A percentile compares a stretch with the other conserved stretches of the same genome.
Evolutionary conservation across 2,888 invertebrate species (phyloP).

Genomic region (Zaprionus lineosus): DNA sequence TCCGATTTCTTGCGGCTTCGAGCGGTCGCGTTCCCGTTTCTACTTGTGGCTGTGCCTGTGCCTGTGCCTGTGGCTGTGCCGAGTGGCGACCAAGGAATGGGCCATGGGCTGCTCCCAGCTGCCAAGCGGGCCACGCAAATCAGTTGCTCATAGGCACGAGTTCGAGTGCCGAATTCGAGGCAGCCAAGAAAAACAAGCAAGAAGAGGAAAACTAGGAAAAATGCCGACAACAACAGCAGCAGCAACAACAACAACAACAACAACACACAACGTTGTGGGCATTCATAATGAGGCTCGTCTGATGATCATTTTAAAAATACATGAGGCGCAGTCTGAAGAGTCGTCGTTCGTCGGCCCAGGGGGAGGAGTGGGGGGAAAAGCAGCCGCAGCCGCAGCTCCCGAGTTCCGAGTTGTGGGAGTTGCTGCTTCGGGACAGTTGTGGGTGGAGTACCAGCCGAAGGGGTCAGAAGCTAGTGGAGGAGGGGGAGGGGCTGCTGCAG

Average conservation of each 20-base stretch:
- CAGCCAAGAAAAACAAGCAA: neutral
- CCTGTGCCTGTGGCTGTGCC: slow-evolving; percentile 47
- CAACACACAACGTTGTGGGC: slow-evolving; percentile 24
- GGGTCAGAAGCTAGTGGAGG: neutral
- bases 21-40: slow-evolving; percentile 61
- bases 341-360: too few relatives aligned
- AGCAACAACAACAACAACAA: slow-evolving; percentile 7
- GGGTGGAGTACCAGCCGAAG: neutral
- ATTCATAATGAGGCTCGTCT: slow-evolving; percentile 60
- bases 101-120: slow-evolving; percentile 60
- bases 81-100: slow-evolving; percentile 71
- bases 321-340: slow-evolving; percentile 18
- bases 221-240: slow-evolving; percentile 5
- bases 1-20: slow-evolving; percentile 8
- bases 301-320: slow-evolving; percentile 59
- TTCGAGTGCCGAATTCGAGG: slow-evolving; percentile 20
- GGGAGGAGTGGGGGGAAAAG: too few relatives aligned
- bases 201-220: slow-evolving; percentile 30
- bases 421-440: neutral
- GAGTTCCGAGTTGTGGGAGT: slow-evolving; percentile 48
- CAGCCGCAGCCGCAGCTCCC: slow-evolving; percentile 24
- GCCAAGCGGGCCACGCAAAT: slow-evolving; percentile 54
- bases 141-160: slow-evolving; percentile 48
- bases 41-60: slow-evolving; percentile 45
- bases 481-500: neutral